phyloP scores from a whole-genome alignment of 2,888 invertebrate species.

The Pachycephus smyrnensis region DNA sequence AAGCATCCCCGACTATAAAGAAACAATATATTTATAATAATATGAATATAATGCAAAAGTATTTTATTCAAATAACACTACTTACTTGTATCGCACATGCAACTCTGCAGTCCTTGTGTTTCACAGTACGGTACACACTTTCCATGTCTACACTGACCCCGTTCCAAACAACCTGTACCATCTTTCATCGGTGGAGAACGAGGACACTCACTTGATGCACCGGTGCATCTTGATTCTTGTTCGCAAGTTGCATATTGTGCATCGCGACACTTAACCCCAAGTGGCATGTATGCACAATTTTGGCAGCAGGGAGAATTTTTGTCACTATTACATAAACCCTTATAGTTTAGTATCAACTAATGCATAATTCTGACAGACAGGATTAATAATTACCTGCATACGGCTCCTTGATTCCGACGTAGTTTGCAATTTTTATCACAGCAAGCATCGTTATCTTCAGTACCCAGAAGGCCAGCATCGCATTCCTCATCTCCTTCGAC shows the following conservation, averaged over 20 bases:
- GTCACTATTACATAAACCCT: conserved; percentile 74
- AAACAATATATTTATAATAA: conserved; percentile 9
- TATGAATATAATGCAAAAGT: conserved; percentile 1
- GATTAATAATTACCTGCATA: conserved; percentile 77
- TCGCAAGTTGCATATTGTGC: conserved; percentile 93
- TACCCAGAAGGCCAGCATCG: conserved; percentile 93
- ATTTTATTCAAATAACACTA: conserved; percentile 20
- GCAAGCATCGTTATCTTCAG: conserved; percentile 93
- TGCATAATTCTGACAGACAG: neutral
- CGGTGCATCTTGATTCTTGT: conserved; percentile 91
- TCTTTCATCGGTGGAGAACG: conserved; percentile 89
- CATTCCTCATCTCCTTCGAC: conserved; percentile 98
- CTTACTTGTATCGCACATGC: conserved; percentile 95
- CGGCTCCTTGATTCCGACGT: conserved; percentile 84
- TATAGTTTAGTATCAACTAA: neutral
- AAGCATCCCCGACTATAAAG: conserved; percentile 87
- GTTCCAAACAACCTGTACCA: conserved; percentile 89
- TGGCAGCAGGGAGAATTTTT: conserved; percentile 97
- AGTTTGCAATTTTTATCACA: conserved; percentile 94
- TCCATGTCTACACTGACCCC: conserved; percentile 91
- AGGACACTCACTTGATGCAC: conserved; percentile 83
- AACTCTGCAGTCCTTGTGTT: conserved; percentile 91
- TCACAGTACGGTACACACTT: conserved; percentile 96
- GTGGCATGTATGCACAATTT: conserved; percentile 87
- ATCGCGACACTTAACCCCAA: conserved; percentile 88